These are phyloP conservation scores for Phthorimaea operculella DNA, from an alignment of 1,140 invertebrate species.

Conservation along the genomic window DNA sequence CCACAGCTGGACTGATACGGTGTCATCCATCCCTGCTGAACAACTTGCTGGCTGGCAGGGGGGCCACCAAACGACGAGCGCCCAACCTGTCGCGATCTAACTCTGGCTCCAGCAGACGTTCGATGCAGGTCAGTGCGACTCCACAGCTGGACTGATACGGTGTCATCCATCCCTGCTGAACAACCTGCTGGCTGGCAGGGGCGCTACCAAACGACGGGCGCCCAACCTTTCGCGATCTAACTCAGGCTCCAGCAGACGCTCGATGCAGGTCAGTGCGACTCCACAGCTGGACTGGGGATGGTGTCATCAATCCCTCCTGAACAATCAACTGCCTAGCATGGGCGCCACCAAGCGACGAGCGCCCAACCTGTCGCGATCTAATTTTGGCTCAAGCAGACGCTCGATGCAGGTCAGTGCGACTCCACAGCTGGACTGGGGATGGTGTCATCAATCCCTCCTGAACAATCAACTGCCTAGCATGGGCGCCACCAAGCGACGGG, in stretches of 20 bases:
- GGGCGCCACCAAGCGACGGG: conserved; percentile 87
- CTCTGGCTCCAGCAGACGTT: conserved; percentile 83
- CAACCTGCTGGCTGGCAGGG: conserved; percentile 90
- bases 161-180: conserved; percentile 94
- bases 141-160: too few relatives aligned
- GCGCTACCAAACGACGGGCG: conserved; percentile 86
- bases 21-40: conserved; percentile 92
- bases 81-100: conserved; percentile 91
- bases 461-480: conserved; percentile 92
- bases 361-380: conserved; percentile 88
- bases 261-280: conserved; percentile 72
- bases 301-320: conserved; percentile 94
- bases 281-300: conserved; percentile 89
- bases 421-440: conserved; percentile 91
- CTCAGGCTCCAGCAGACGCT: conserved; percentile 83
- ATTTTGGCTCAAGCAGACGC: conserved; percentile 84
- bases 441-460: conserved; percentile 92
- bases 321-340: conserved; percentile 90
- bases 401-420: conserved; percentile 74
- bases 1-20: too few relatives aligned
- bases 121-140: conserved; percentile 72
- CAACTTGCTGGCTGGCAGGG: conserved; percentile 90
- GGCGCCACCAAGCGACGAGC: conserved; percentile 88
- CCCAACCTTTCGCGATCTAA: conserved; percentile 91
- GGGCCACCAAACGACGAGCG: conserved; percentile 86